These are phyloP conservation scores for Malacoraja senta DNA, from an alignment of 2,797 vertebrate species.

Conservation along the genomic window DNA sequence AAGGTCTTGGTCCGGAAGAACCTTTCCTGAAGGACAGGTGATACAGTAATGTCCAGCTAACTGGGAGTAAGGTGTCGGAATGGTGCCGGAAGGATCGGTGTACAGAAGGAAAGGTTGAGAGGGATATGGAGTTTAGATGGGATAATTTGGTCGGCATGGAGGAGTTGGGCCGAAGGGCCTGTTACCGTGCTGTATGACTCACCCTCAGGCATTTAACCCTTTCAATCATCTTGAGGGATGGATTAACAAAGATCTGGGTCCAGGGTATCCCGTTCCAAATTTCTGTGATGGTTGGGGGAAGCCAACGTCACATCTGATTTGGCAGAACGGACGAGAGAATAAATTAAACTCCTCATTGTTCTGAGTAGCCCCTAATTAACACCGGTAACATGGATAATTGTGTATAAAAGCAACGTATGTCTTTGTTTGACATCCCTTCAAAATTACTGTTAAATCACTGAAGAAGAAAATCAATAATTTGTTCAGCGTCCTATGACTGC, in stretches of 20 bases:
- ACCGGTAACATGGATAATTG: background rate
- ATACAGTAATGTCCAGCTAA: no score
- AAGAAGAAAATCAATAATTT: slow-evolving; percentile 37
- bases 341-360: slow-evolving; percentile 31
- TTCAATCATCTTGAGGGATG: no score
- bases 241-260: background rate
- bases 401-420: background rate
- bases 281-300: background rate
- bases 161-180: no score
- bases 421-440: background rate
- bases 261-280: background rate
- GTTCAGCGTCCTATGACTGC: slow-evolving; percentile 2
- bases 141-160: no score
- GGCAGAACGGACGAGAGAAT: background rate
- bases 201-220: background rate
- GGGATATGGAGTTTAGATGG: no score
- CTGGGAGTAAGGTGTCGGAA: no score
- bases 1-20: no score
- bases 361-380: slow-evolving; percentile 17
- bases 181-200: no score
- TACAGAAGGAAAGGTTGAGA: no score
- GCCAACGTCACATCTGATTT: background rate
- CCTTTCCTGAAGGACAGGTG: no score
- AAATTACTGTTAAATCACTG: slow-evolving; percentile 26
- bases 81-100: no score